Evolutionary conservation across 53 echinoderm and acorn worm species (phyloP), one percentile per base, ranked within the genome.

Genomic region (Astropecten irregularis): DNA sequence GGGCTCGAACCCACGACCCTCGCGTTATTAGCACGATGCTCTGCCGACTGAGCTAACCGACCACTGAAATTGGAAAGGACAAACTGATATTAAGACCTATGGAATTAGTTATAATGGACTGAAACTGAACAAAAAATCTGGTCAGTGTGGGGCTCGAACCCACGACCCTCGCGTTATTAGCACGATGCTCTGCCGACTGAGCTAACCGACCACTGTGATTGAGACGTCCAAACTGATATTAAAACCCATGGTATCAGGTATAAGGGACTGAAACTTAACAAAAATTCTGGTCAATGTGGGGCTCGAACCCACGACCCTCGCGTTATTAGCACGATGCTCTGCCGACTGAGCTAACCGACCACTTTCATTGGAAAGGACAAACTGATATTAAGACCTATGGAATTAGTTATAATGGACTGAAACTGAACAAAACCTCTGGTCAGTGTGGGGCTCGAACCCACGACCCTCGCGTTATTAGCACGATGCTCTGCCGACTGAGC

Each of bases 401-500:
- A n/a, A n/a, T n/a, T n/a, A n/a, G n/a, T n/a, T n/a, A n/a, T n/a
- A n/a, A n/a, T n/a, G n/a, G n/a, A n/a, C n/a, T n/a, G n/a, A n/a
- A n/a, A n/a, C n/a, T n/a, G n/a, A n/a, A n/a, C n/a, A 42, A 42
- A 42, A 42, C 42, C 6, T 42, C 64, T 68, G 68, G 68, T 68
- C 68, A 68, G 76, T 76, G 38, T 76, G 76, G 76, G 85, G 85
- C 85, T 85, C 85, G 85, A 85, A 85, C 85, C 69, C 85, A 85
- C 44, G 86, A 85, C 86, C 73, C 76, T 85, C 86, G 86, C 86
- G 86, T 85, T 85, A 85, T 85, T 85, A 85, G 76, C 86, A 85
- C 86, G 86, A 85, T 76, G 86, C 86, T 85, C 86, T 85, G 86
- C 86, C 86, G 86, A 85, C 86, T 85, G 86, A 85, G 86, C 86